These are phyloP conservation scores for Choreutis nemorana DNA, from an alignment of 2,888 invertebrate genomes.

Conservation along the genomic window DNA sequence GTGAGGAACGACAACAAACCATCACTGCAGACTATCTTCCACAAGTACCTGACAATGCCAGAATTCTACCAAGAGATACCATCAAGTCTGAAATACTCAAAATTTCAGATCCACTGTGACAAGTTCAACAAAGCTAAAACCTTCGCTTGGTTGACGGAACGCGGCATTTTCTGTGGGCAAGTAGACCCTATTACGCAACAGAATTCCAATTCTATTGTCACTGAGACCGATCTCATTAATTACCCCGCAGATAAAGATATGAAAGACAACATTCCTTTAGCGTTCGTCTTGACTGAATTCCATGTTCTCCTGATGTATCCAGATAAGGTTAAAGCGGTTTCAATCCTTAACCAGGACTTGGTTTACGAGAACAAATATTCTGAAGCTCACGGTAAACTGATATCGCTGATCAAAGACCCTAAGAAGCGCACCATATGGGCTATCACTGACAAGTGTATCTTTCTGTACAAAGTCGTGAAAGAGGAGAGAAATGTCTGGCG, in stretches of 20 bases:
- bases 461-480: conserved; percentile 81
- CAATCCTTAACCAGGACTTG: conserved; percentile 83
- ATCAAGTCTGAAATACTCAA: conserved; percentile 78
- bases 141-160: conserved; percentile 89
- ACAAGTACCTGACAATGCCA: conserved; percentile 74
- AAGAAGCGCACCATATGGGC: conserved; percentile 84
- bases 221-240: conserved; percentile 45
- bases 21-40: conserved; percentile 81
- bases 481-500: conserved; percentile 91
- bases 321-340: conserved; percentile 85
- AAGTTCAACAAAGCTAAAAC: conserved; percentile 73
- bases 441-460: conserved; percentile 84
- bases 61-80: conserved; percentile 77
- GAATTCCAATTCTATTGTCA: conserved; percentile 54
- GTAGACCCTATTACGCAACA: conserved; percentile 67
- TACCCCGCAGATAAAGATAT: conserved; percentile 41
- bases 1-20: conserved; percentile 78
- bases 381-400: conserved; percentile 80
- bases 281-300: conserved; percentile 88
- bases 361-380: conserved; percentile 87
- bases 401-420: conserved; percentile 83
- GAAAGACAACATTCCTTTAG: conserved; percentile 66
- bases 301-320: conserved; percentile 86
- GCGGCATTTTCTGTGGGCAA: conserved; percentile 82
- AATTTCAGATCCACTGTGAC: conserved; percentile 79